Base-by-base conservation (phyloP, 1,140 invertebrate species). In the Vollenhovia emeryi region DNA sequence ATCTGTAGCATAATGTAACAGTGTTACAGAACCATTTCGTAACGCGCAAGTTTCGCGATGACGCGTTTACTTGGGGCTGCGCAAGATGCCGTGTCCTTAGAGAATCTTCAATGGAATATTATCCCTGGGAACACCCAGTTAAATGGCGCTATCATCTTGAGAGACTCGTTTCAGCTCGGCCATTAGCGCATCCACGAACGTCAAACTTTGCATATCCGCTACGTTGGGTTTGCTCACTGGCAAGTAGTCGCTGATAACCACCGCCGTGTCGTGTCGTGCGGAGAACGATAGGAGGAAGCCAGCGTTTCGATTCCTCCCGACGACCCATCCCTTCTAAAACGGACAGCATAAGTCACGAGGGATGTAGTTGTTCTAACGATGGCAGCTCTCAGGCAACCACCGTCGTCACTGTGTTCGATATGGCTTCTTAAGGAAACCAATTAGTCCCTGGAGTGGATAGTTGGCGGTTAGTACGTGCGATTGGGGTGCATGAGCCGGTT, bases 131-230 rank as follows among this genome's bases (percentile, higher is more conserved):
- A 71, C 78, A 80, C 36, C 66, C 75, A 68, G 84, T 76, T 83
- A 89, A 89, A 74, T 84, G 64, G 85, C 57, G 80, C 74, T 89
- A 90, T 85, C 86, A 69, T 90, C 88, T 60, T 64, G 59, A 74
- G 80, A 60, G 82, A 85, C 89, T 89, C 89, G 80, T 85, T 85
- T 90, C 88, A 82, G 88, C 60, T 33, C 59, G 83, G 52, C 88
- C 88, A 90, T 89, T 90, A 90, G 88, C 88, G 89, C 75, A 85
- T 89, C 75, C 76, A 68, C 64, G 74, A 85, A 86, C 89, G 85
- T 89, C 88, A 89, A 90, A 90, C 88, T 90, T 89, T 85, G 87
- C 79, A 80, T 89, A 90, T 89, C 85, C 85, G 75, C 64, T 64
- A 52, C 33, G 43, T 69, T 68, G 84, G 59, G 62, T 40, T 45